Base-by-base conservation (phyloP, 2,888 invertebrate genomes). In the Drosophila limbata region DNA sequence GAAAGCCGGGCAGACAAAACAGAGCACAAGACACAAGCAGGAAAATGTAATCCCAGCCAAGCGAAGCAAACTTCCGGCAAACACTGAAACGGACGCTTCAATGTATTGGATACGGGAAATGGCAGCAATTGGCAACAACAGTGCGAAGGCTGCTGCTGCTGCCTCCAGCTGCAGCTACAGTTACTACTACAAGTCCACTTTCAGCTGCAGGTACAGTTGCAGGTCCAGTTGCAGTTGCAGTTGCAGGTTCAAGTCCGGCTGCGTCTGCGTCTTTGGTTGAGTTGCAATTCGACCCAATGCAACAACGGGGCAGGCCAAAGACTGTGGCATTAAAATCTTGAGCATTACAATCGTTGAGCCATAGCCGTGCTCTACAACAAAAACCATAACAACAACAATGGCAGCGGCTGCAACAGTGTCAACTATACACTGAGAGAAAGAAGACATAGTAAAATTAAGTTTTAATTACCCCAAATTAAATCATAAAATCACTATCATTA, bases 11-110 rank as follows among this genome's bases (percentile, higher is more conserved):
- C 60, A 73, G 78, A 73, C 48, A 72, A 59, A 61, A 63, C 72
- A 77, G 64, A 45, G 21, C 77, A 65, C 60, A 78, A 77, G 79
- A 76, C 68, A 69, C 62, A 75, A 82, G 82, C 86, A 84, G 86
- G 86, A 86, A 85, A 85, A 86, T 85, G 85, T 85, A 85, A 85
- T 84, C 85, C 82, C 84, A 86, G 81, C 83, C 87, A 83, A 86
- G 85, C 87, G 87, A 81, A 85, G 87, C 83, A 79, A 72, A 85
- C 85, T 84, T 86, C 85, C 85, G 84, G 86, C 83, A 83, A 85
- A 83, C 84, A 84, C 79, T 86, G 86, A 31, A 81, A 64, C 86
- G 86, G 86, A 84, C 84, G 84, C 86, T 82, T 81, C 86, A 82
- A 83, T 84, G 86, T 84, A 84, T 86, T 84, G 84, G 80, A 76